Percentiles rank a stretch among this genome's conserved stretches.
Conservation (phyloP, 2,888 invertebrate species). For the Lepidochrysops patricia region DNA sequence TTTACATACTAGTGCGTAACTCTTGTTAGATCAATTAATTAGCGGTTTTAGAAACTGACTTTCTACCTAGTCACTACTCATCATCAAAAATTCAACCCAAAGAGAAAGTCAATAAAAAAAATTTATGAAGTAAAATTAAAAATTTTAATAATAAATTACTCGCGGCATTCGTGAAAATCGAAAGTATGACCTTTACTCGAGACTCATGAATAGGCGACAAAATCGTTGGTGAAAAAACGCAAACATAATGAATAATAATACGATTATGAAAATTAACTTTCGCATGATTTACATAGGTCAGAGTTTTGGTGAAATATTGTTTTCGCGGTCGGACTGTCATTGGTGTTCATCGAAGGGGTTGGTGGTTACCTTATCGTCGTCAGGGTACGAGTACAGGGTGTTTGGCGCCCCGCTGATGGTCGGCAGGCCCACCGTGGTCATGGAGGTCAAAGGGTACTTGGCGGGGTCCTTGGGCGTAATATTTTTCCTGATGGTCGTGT, state of each 20-base stretch:
- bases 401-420: constrained; percentile 45
- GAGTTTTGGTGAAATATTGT: constrained; percentile 2
- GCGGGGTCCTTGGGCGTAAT: constrained; percentile 39
- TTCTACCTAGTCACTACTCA: not conserved
- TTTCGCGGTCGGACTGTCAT: constrained; percentile 18
- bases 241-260: not conserved
- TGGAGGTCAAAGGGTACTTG: constrained; percentile 46
- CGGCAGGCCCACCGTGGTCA: constrained; percentile 61
- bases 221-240: not conserved
- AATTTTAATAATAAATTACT: not conserved
- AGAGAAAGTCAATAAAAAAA: not conserved
- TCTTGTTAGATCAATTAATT: not conserved
- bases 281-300: not conserved
- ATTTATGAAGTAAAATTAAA: not conserved
- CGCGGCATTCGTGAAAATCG: not conserved
- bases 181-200: not conserved
- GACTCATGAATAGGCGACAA: not conserved
- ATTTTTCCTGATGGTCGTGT: constrained; percentile 49
- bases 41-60: not conserved
- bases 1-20: not conserved
- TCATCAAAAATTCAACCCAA: not conserved
- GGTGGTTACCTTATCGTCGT: constrained; percentile 56
- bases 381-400: constrained; percentile 55
- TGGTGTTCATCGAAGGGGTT: constrained; percentile 57
- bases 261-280: not conserved